Conservation (phyloP, 2,113 vertebrate genomes). For the Myrmecobius fasciatus region DNA sequence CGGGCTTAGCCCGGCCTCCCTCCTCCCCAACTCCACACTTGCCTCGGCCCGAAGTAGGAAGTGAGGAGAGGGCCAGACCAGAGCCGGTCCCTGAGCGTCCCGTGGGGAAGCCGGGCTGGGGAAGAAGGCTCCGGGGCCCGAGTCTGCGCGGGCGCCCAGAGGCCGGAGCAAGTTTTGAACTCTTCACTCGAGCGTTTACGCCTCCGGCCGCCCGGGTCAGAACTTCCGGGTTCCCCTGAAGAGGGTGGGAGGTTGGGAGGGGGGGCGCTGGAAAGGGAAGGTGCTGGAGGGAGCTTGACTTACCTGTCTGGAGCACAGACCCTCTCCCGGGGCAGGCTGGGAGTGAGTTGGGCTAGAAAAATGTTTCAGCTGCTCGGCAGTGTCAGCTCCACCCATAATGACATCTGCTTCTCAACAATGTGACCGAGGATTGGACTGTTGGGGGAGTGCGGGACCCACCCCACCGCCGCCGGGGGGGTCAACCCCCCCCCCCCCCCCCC, state of each 20-base stretch:
- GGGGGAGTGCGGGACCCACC: background rate
- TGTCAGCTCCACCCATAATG: slow-evolving; percentile 72
- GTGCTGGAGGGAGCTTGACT: background rate
- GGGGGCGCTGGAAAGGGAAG: background rate
- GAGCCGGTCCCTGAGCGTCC: slow-evolving; percentile 65
- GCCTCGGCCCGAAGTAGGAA: slow-evolving; percentile 58
- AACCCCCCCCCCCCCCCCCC: background rate
- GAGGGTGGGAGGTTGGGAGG: background rate
- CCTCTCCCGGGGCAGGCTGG: slow-evolving; percentile 50
- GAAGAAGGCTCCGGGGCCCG: slow-evolving; percentile 52
- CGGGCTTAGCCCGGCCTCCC: background rate
- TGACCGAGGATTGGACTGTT: slow-evolving; percentile 37
- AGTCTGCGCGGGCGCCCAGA: slow-evolving; percentile 29
- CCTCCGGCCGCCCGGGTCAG: background rate
- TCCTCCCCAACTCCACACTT: slow-evolving; percentile 55
- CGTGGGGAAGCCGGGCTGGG: slow-evolving; percentile 68
- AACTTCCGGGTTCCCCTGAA: background rate
- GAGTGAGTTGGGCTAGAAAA: slow-evolving; percentile 26
- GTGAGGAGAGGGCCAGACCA: slow-evolving; percentile 52
- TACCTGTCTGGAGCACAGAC: slow-evolving; percentile 57
- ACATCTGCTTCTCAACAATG: slow-evolving; percentile 68
- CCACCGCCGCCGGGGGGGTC: background rate
- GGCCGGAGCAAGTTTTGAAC: background rate
- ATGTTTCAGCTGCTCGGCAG: slow-evolving; percentile 54
- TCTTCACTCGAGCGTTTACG: background rate